Base-by-base conservation (phyloP, 2,888 invertebrate genomes). In the Dicyrtoma fusca region DNA sequence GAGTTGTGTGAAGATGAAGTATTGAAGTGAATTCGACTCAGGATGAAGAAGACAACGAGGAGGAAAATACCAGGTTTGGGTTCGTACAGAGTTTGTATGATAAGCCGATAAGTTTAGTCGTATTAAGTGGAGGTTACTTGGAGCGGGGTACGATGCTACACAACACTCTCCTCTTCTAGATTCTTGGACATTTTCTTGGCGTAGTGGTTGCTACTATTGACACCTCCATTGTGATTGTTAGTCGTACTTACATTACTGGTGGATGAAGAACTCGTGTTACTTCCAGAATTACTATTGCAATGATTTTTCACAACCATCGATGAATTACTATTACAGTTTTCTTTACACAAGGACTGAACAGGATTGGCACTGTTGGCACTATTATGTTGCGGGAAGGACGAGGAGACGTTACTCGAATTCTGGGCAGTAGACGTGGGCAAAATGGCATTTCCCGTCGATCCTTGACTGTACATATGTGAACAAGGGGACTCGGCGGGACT, bases 101-200 rank as follows among this genome's bases (percentile, higher is more conserved):
- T 45, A 45, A 47, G 47, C 21, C n/a, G 45, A 63, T 63, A 63
- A 45, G 45, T 45, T 62, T 25, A 21, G 34, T 25, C 21, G 25
- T 57, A 25, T 26, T 23, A 25, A 34, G 34, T 34, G 4, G 34
- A 34, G 34, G 34, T 34, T 34, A 5, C 4, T 5, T 34, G 34
- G 34, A 34, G 34, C 3, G 8, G 34, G 34, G 34, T 34, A 34
- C 4, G 47, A 6, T 66, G 21, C 53, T 79, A 81, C 76, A 81
- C 81, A 71, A 81, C 81, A 75, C 81, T 81, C 53, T 81, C 81
- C 68, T 81, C 81, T 70, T 81, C 81, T 8, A 81, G 75, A 70
- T 74, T 79, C 74, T 81, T 81, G 55, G 81, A 80, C 62, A 79
- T 75, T 76, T 81, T 81, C 72, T 78, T 79, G 21, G 74, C 72